phyloP scores from a whole-genome alignment of 2,888 invertebrate genomes.

The Alcis repandata region DNA sequence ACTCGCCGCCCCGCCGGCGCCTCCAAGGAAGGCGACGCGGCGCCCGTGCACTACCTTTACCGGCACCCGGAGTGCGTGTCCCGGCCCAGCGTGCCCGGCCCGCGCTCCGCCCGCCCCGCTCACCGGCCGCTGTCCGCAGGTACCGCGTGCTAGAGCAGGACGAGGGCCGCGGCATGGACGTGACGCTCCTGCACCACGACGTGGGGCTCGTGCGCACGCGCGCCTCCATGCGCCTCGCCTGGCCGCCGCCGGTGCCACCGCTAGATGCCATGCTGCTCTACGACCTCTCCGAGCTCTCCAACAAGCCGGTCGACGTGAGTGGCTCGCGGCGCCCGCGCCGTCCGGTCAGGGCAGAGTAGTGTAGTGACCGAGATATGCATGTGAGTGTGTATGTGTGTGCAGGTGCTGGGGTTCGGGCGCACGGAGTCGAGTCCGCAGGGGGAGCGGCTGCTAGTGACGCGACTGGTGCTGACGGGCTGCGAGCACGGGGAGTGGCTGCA shows the following conservation, averaged over 20 bases:
- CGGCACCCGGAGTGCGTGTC: constrained; percentile 67
- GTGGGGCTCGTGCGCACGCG: constrained; percentile 74
- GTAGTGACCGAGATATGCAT: constrained; percentile 18
- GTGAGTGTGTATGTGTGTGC: constrained; percentile 9
- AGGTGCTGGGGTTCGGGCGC: constrained; percentile 76
- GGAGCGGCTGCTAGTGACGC: constrained; percentile 67
- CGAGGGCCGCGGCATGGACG: constrained; percentile 68
- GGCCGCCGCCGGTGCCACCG: constrained; percentile 42
- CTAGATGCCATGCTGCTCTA: constrained; percentile 53
- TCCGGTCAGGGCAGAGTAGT: not conserved
- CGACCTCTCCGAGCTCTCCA: constrained; percentile 53
- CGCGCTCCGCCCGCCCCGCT: not conserved
- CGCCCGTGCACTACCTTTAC: constrained; percentile 66
- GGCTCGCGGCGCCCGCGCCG: too few species aligned
- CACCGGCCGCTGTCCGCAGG: constrained; percentile 48
- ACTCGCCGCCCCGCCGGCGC: constrained; percentile 54
- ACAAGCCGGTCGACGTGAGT: constrained; percentile 60
- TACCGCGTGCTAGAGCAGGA: constrained; percentile 67
- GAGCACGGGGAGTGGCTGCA: constrained; percentile 64
- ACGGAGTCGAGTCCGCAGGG: constrained; percentile 62
- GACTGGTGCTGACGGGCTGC: constrained; percentile 64
- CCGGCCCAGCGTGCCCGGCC: not conserved
- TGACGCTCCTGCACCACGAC: constrained; percentile 74
- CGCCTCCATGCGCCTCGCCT: constrained; percentile 55
- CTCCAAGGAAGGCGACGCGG: constrained; percentile 53